These are phyloP conservation scores for Aurelia aurita complex sp. Pacific DNA, from an alignment of 30 jellyfish, hydroid and myxozoan species.

Conservation along the genomic window DNA sequence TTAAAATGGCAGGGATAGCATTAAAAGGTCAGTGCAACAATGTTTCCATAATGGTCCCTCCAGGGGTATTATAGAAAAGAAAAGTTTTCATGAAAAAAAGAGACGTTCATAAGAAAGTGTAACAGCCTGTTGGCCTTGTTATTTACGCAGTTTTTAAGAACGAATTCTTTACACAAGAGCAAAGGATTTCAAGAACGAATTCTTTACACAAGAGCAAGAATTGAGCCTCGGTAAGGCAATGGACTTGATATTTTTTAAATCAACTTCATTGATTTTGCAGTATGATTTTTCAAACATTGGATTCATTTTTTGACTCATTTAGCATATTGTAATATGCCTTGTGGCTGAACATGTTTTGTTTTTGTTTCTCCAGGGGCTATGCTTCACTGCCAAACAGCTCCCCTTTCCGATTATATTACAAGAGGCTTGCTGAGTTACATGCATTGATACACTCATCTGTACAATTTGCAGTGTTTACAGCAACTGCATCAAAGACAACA, in stretches of 20 bases:
- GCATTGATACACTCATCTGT: slow-evolving; percentile 8
- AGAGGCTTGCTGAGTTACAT: slow-evolving; percentile 10
- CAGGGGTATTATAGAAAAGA: too few species aligned
- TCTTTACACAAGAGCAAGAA: neutral
- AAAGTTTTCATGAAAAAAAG: too few species aligned
- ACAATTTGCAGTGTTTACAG: slow-evolving; percentile 47
- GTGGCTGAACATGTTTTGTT: neutral
- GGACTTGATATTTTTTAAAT: neutral
- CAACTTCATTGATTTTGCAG: slow-evolving; percentile 2
- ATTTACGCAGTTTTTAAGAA: too few species aligned
- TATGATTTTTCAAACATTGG: neutral
- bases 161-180: too few species aligned
- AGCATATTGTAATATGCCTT: neutral
- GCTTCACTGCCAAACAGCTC: slow-evolving; percentile 3
- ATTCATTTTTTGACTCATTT: neutral
- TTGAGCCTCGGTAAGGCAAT: slow-evolving; percentile 3
- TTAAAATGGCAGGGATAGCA: too few species aligned
- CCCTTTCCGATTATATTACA: slow-evolving; percentile 6
- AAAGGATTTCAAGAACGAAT: neutral
- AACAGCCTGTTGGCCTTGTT: too few species aligned
- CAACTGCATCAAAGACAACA: slow-evolving; percentile 49
- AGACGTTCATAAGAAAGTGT: too few species aligned
- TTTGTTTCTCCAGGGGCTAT: neutral
- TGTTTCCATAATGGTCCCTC: too few species aligned
- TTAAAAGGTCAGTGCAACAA: too few species aligned